Evolutionary conservation across 2,797 vertebrate genomes (phyloP), one percentile per base, ranked within the genome.

Genomic region (Argentina silus): DNA sequence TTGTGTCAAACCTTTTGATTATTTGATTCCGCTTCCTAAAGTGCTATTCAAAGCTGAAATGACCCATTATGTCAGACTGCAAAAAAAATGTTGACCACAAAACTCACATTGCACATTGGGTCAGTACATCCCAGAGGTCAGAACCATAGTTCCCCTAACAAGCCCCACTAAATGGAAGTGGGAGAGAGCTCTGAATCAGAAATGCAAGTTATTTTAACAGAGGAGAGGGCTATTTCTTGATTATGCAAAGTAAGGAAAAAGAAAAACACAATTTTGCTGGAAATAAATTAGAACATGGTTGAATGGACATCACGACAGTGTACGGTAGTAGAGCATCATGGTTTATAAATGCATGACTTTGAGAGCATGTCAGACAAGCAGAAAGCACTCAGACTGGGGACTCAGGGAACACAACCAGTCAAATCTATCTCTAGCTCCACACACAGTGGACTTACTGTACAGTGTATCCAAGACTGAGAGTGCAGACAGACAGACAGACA

Each of bases 311-410:
- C 56, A 53, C 57, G n/a, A 45, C 69, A 44, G 72, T 68, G 72
- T 75, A 74, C 27, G 69, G 61, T 77, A 69, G 67, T 56, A 66
- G 36, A 70, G 74, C 75, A 78, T 75, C 70, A 78, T 86, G 71
- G 69, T 87, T 86, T 86, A 83, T 83, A 72, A 80, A 82, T 85
- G 67, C 48, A 64, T 80, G 60, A 73, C 71, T 84, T 88, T 81
- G 65, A 84, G 74, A 83, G 73, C 36, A 56, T 81, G 73, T 86
- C 78, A 83, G 72, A 83, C 78, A 76, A 85, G 68, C 36, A 59
- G 74, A 85, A 82, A 75, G 66, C 61, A 68, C 73, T 81, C 36
- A 60, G 63, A 78, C 72, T 43, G 42, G 53, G 57, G 74, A 78
- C 68, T 65, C 63, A 27, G 61, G 68, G 78, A 80, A 71, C 62